These are phyloP conservation scores for Hirundichthys speculiger DNA, from an alignment of 2,113 vertebrate species.

Conservation along the genomic window DNA sequence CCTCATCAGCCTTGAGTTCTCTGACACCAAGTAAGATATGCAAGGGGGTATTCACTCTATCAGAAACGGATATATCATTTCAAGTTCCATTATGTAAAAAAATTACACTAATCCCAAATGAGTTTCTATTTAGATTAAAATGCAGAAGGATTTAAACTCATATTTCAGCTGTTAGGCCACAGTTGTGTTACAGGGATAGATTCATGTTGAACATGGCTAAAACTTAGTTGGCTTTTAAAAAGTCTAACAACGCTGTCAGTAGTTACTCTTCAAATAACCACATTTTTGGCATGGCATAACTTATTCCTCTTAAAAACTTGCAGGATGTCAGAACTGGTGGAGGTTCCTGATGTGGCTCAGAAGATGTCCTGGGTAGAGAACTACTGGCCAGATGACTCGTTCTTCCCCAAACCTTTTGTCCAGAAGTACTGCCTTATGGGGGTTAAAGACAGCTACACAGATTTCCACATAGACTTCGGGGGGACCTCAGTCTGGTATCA, in stretches of 20 bases:
- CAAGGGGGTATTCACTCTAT: background rate
- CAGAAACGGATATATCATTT: no score
- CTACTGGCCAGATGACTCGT: constrained; percentile 98
- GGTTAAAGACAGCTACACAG: constrained; percentile 96
- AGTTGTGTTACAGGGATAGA: no score
- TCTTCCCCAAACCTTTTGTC: constrained; percentile 98
- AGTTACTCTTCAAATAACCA: no score
- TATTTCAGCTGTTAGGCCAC: no score
- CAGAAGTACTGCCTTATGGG: constrained; percentile 99
- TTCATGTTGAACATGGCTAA: no score
- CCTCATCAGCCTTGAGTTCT: constrained; percentile 99
- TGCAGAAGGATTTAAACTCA: no score
- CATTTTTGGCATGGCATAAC: no score
- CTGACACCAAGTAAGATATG: constrained; percentile 92
- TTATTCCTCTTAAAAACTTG: background rate
- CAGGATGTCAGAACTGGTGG: constrained; percentile 98
- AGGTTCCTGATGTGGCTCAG: constrained; percentile 94
- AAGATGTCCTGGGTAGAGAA: constrained; percentile 99
- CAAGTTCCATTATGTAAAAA: background rate
- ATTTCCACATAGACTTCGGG: constrained; percentile 99
- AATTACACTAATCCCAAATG: no score
- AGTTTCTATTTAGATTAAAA: no score
- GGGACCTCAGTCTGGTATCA: constrained; percentile 99
- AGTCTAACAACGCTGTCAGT: no score
- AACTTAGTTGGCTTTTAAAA: no score